Evolutionary conservation across 2,113 vertebrate species (phyloP).

Genomic region (Solea senegalensis): DNA sequence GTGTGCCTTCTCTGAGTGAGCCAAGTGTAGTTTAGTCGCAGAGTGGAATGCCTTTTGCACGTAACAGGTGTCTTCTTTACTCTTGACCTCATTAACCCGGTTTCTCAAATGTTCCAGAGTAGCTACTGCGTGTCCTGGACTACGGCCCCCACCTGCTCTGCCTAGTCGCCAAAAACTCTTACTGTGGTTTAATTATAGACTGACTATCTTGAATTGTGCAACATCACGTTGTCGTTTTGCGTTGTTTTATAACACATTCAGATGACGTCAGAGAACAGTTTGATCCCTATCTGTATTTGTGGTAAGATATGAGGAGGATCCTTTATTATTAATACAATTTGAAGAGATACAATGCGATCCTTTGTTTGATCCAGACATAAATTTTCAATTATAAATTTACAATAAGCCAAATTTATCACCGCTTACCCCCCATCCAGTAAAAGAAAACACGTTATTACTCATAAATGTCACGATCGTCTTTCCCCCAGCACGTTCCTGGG

Average conservation of each 20-base stretch:
- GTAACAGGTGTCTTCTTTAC: background rate
- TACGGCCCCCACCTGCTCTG: background rate
- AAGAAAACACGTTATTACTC: constrained; percentile 42
- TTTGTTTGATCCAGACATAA: too few relatives aligned
- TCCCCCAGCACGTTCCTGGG: constrained; percentile 32
- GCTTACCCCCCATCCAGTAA: constrained; percentile 8
- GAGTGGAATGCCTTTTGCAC: background rate
- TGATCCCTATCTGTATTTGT: too few relatives aligned
- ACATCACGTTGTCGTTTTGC: background rate
- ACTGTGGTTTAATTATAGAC: background rate
- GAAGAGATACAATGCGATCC: too few relatives aligned
- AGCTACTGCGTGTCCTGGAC: background rate
- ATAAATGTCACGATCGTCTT: constrained; percentile 50
- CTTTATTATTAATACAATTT: too few relatives aligned
- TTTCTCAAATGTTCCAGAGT: background rate
- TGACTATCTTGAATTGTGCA: background rate
- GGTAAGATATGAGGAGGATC: too few relatives aligned
- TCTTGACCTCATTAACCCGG: background rate
- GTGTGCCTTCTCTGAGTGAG: background rate
- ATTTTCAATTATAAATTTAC: too few relatives aligned
- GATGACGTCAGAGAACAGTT: too few relatives aligned
- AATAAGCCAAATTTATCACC: too few relatives aligned
- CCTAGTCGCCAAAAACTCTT: background rate
- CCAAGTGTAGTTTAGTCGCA: background rate
- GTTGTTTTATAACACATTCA: too few relatives aligned